Evolutionary conservation across 2,888 invertebrate genomes (phyloP), one percentile per base, ranked within the genome.

Genomic region (Lampropteryx suffumata): DNA sequence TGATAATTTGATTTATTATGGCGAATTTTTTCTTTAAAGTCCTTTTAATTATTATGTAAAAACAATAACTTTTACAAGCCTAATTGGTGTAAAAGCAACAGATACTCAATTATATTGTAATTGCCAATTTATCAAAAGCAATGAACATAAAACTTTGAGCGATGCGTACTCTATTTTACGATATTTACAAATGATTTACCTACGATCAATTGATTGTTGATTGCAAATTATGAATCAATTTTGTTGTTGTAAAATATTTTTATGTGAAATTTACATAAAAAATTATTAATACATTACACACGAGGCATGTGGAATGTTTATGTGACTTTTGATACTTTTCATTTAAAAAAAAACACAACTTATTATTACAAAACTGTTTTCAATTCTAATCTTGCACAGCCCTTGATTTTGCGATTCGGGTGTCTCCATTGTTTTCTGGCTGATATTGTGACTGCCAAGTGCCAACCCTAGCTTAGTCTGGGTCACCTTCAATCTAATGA

Each of bases 151-250:
- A 8, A 14, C 39, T 26, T 24, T 33, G 28, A 40, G 11, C 21
- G 26, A 34, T 43, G 13, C 6, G 33, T n/a, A n/a, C n/a, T n/a
- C n/a, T n/a, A n/a, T 34, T 43, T 43, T 37, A 45, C 37, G 37
- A 32, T 24, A 21, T 36, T 45, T 37, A 45, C 37, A 32, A 45
- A 32, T 37, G 8, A 32, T 36, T 34, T 27, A 9, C 8, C 7
- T 5, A 6, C 21, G 12, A 21, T 1, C 30, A n/a, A 36, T 36
- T 48, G 11, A 29, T 34, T 29, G 35, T 48, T 48, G 30, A 48
- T 48, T 48, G 47, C 47, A 29, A 48, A 48, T 40, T 39, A 47
- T 47, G 24, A 12, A 13, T 17, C n/a, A 9, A 9, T 26, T 8
- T 10, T 26, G 26, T 10, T 33, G 24, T 9, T 10, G 7, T 10